Percentiles rank a stretch among this genome's conserved stretches.
phyloP scores from a whole-genome alignment of 2,888 invertebrate genomes.

The Troilus luridus region DNA sequence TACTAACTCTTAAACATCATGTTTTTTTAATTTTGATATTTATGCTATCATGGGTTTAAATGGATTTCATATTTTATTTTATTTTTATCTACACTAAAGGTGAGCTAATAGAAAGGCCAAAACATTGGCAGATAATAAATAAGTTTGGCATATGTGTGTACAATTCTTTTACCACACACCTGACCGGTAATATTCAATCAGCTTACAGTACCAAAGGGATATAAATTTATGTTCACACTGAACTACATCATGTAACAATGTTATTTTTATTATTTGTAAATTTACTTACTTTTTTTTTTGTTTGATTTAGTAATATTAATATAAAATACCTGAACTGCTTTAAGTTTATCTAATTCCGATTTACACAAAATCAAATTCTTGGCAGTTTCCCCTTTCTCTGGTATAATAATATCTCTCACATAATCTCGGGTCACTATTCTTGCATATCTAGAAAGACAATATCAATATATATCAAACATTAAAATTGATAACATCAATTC shows the following conservation, averaged over 20 bases:
- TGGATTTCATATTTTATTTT: too few relatives aligned
- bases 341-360: conserved; percentile 59
- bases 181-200: too few relatives aligned
- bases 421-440: conserved; percentile 61
- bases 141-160: too few relatives aligned
- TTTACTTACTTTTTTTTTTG: neutral
- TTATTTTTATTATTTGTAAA: neutral
- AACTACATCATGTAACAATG: neutral
- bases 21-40: too few relatives aligned
- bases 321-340: neutral
- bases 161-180: too few relatives aligned
- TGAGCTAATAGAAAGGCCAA: too few relatives aligned
- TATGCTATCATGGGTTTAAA: too few relatives aligned
- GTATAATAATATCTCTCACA: conserved; percentile 63
- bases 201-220: too few relatives aligned
- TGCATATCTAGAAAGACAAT: conserved; percentile 40
- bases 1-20: too few relatives aligned
- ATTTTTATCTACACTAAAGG: too few relatives aligned
- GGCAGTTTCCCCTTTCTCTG: conserved; percentile 52
- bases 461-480: neutral
- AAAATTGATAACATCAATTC: neutral
- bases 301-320: neutral
- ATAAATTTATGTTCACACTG: neutral
- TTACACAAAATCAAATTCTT: conserved; percentile 56
- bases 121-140: too few relatives aligned